Base-by-base conservation (phyloP, 2,888 invertebrate genomes). In the Drosophila flavopinicola region DNA sequence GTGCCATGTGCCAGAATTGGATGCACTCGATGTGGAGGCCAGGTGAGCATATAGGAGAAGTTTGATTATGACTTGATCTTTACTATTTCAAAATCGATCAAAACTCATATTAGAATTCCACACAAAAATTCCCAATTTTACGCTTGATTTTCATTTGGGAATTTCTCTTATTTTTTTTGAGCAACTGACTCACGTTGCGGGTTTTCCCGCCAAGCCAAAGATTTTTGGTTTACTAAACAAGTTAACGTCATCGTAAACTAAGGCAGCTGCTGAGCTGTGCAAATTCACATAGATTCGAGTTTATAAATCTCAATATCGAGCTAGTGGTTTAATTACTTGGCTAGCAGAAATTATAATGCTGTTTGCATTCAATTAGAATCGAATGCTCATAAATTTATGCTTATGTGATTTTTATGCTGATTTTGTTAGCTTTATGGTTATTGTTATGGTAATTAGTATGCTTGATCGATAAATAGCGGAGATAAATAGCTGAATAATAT, bases 1-100 rank as follows among this genome's bases (percentile, higher is more conserved):
- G 96, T 97, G 97, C 83, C 93, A 93, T 91, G 92, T 96, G 4
- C 96, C 96, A 0, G 95, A 95, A 88, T 88, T 96, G 75, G 93
- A 93, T 45, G 66, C 54, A n/a, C 37, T 84, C 30, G 79, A 85
- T 41, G 71, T 87, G 48, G 85, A 87, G 38, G 75, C 78, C 41
- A 94, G 96, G 96, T 96, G 88, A 91, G 92, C 67, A n/a, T n/a
- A n/a, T n/a, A n/a, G n/a, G n/a, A n/a, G n/a, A n/a, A n/a, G n/a
- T n/a, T n/a, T 35, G 6, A 10, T 10, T 10, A 10, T 10, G 17
- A 6, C 6, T 30, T 30, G 30, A n/a, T n/a, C n/a, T n/a, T n/a
- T n/a, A n/a, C n/a, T n/a, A n/a, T n/a, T n/a, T n/a, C n/a, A n/a
- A n/a, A n/a, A n/a, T 15, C 10, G 15, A 9, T 33, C 1, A 0